Conservation (phyloP, 2,888 invertebrate species). For the Hemaris fuciformis region DNA sequence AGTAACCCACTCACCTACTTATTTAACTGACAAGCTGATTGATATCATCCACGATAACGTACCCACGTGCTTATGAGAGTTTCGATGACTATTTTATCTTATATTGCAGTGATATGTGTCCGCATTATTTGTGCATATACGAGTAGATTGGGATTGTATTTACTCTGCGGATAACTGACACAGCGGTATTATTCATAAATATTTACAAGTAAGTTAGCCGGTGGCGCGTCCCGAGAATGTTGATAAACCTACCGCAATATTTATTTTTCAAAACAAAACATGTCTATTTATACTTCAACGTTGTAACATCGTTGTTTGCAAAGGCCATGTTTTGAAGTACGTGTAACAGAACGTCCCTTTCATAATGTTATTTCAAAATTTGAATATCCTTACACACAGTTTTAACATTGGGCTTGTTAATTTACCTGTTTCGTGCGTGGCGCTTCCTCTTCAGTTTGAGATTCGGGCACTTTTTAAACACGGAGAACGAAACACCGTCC, state of each 20-base stretch:
- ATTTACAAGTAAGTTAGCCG: background rate
- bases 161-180: background rate
- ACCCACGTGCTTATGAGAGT: slow-evolving; percentile 12
- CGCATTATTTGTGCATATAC: background rate
- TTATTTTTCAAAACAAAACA: background rate
- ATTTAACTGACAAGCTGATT: slow-evolving; percentile 22
- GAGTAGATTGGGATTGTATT: background rate
- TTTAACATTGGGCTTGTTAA: slow-evolving; percentile 4
- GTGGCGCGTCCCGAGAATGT: background rate
- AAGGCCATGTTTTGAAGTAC: background rate
- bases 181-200: background rate
- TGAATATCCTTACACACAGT: background rate
- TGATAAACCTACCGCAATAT: background rate
- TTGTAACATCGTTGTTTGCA: background rate
- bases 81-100: background rate
- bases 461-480: slow-evolving; percentile 72
- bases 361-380: background rate
- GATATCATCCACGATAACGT: slow-evolving; percentile 17
- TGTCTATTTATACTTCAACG: background rate
- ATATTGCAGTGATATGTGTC: background rate
- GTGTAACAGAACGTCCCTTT: background rate
- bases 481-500: slow-evolving; percentile 59
- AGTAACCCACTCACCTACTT: slow-evolving; percentile 3
- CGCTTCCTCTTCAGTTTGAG: slow-evolving; percentile 55
- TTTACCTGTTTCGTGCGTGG: slow-evolving; percentile 50